phyloP scores from a whole-genome alignment of 2,888 invertebrate species.

The Drosophila kokeensis region DNA sequence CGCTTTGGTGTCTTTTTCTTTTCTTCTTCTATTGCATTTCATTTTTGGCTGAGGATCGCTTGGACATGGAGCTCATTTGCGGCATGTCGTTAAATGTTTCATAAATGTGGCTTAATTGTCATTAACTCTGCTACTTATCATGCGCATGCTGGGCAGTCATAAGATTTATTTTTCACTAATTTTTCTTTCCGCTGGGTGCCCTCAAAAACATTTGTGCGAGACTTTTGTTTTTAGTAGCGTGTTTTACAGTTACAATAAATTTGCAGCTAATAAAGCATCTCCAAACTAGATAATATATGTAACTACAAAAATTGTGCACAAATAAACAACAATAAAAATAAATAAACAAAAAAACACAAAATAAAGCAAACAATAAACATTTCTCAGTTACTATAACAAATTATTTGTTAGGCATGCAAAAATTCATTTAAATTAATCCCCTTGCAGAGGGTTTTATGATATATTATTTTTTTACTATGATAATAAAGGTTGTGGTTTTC shows the following conservation, averaged over 20 bases:
- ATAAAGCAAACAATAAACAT: conserved; percentile 17
- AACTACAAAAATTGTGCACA: conserved; percentile 50
- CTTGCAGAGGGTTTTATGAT: conserved; percentile 18
- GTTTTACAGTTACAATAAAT: conserved; percentile 42
- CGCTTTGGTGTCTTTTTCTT: conserved; percentile 10
- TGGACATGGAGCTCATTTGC: conserved; percentile 17
- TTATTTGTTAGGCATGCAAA: conserved; percentile 33
- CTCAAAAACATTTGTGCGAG: conserved; percentile 34
- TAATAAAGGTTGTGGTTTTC: background rate
- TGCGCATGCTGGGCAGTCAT: conserved; percentile 65
- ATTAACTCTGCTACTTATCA: conserved; percentile 69
- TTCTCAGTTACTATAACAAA: conserved; percentile 24
- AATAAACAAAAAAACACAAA: conserved; percentile 8
- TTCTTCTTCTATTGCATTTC: background rate
- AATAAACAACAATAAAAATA: conserved; percentile 18
- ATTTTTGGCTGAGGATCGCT: conserved; percentile 4
- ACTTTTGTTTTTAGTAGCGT: conserved; percentile 57
- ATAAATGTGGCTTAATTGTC: conserved; percentile 68
- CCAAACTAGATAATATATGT: conserved; percentile 43
- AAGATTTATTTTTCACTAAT: conserved; percentile 12
- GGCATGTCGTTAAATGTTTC: conserved; percentile 64
- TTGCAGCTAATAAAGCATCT: conserved; percentile 55
- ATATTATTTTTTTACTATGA: background rate
- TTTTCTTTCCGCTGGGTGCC: conserved; percentile 31
- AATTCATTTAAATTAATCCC: conserved; percentile 13